phyloP scores from a whole-genome alignment of 1,140 invertebrate species.

The Cepaea nemoralis region DNA sequence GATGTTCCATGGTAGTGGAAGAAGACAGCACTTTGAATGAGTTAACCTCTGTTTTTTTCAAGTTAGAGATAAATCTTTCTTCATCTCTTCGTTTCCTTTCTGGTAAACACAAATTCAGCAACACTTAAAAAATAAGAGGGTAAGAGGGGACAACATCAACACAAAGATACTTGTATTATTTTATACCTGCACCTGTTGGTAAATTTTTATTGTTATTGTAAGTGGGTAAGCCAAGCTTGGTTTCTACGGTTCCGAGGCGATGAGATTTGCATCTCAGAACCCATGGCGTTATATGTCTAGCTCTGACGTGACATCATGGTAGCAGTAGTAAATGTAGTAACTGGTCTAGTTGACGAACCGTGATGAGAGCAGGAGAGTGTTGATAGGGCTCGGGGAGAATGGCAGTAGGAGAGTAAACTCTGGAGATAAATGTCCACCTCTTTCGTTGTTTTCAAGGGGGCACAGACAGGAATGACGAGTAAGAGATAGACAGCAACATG shows the following conservation, averaged over 20 bases:
- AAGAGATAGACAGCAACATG: neutral
- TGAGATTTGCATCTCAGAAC: conserved; percentile 1
- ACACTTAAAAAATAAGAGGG: neutral
- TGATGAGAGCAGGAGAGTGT: neutral
- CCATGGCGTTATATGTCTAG: neutral
- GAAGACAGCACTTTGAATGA: too few relatives aligned
- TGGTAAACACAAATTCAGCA: neutral
- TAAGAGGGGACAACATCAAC: neutral
- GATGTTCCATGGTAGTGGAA: too few relatives aligned
- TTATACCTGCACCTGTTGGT: neutral
- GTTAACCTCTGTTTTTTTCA: too few relatives aligned
- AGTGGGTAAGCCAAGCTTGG: neutral
- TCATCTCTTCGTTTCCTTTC: neutral
- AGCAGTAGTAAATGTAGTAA: neutral
- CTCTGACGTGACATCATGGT: neutral
- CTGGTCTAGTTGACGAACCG: neutral
- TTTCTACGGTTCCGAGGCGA: neutral
- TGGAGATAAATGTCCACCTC: too few relatives aligned
- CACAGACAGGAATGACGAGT: neutral
- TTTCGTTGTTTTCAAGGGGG: neutral
- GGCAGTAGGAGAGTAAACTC: neutral
- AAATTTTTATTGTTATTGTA: neutral
- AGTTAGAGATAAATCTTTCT: too few relatives aligned
- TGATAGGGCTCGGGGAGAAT: neutral
- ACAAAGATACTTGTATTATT: neutral